Conservation (phyloP, 2,113 vertebrate genomes). For the Nothoprocta pentlandii region DNA sequence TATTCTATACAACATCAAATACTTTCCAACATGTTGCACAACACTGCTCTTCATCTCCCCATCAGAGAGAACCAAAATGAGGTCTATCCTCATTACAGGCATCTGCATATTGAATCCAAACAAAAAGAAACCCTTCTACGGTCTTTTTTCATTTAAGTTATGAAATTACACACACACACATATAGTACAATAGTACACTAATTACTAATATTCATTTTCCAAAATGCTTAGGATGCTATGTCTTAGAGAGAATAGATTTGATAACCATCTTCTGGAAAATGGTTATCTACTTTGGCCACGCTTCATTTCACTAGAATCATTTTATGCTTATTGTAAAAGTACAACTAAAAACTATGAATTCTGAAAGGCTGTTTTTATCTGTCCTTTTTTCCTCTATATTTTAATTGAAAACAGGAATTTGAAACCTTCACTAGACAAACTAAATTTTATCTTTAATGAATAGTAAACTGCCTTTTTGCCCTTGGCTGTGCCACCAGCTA, state of each 20-base stretch:
- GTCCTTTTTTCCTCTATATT: not conserved
- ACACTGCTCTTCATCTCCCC: not conserved
- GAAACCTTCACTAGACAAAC: not conserved
- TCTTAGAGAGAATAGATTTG: not conserved
- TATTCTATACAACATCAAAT: not conserved
- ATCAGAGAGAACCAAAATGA: not conserved
- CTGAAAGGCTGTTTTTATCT: not conserved
- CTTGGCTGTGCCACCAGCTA: not conserved
- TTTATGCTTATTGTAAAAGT: not conserved
- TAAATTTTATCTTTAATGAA: not conserved
- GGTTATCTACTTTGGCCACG: not conserved
- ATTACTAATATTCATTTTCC: not conserved
- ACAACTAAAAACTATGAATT: not conserved
- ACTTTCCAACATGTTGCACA: not conserved
- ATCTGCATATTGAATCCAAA: not conserved
- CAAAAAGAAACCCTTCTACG: not conserved
- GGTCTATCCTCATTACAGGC: not conserved
- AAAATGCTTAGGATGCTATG: not conserved
- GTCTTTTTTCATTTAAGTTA: not conserved
- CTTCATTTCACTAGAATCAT: not conserved
- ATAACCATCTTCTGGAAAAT: not conserved
- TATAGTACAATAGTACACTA: not conserved
- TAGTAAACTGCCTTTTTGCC: not conserved
- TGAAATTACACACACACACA: not conserved
- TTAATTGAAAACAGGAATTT: not conserved